Evolutionary conservation across 2,888 invertebrate species (phyloP).

Genomic region (Keiferia lycopersicella): DNA sequence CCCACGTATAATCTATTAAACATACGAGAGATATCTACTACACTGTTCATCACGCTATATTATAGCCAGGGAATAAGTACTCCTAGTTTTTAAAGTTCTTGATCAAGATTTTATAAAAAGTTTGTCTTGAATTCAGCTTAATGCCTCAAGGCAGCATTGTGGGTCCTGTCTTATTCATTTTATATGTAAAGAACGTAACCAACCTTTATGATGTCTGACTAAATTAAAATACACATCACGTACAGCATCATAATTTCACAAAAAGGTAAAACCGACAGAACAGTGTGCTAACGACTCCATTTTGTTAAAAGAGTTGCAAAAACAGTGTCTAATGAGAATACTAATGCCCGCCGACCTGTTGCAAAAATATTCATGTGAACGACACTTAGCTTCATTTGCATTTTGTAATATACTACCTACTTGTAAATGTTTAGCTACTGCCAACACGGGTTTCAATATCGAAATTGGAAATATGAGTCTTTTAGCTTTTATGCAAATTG

Average conservation of each 20-base stretch:
- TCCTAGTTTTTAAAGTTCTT: background rate
- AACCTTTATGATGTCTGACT: background rate
- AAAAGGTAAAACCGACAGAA: slow-evolving; percentile 41
- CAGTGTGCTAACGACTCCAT: slow-evolving; percentile 59
- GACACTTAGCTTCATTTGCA: slow-evolving; percentile 66
- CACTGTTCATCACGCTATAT: slow-evolving; percentile 26
- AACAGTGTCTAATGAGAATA: slow-evolving; percentile 62
- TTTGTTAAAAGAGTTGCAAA: slow-evolving; percentile 59
- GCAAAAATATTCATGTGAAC: slow-evolving; percentile 59
- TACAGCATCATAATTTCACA: slow-evolving; percentile 17
- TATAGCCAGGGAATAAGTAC: background rate
- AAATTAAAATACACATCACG: slow-evolving; percentile 3
- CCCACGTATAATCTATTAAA: slow-evolving; percentile 32
- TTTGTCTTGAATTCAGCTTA: background rate
- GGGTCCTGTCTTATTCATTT: slow-evolving; percentile 10
- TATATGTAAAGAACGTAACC: background rate
- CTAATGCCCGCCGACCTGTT: slow-evolving; percentile 61
- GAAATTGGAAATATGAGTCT: slow-evolving; percentile 45
- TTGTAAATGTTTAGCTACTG: slow-evolving; percentile 70
- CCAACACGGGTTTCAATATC: slow-evolving; percentile 49
- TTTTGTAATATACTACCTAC: slow-evolving; percentile 66
- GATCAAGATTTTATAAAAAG: background rate
- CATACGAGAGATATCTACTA: slow-evolving; percentile 22
- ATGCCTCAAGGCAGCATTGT: slow-evolving; percentile 13
- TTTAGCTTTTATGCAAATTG: slow-evolving; percentile 29